These are phyloP conservation scores for Tetragonisca angustula DNA, from an alignment of 2,888 invertebrate genomes.

Conservation along the genomic window DNA sequence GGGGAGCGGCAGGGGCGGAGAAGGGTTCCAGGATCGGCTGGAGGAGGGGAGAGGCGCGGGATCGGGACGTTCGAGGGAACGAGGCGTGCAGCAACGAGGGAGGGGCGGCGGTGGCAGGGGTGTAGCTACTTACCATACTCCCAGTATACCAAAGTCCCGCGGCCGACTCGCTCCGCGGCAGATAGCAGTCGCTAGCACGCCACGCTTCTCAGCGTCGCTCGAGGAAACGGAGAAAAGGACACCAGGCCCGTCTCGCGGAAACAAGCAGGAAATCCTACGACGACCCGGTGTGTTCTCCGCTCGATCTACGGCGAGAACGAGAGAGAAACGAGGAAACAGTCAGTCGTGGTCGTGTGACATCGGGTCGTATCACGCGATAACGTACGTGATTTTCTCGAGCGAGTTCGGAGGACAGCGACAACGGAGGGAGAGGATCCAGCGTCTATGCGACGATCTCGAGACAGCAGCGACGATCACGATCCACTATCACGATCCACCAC, in stretches of 20 bases:
- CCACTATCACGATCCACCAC: too few relatives aligned
- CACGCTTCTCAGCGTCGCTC: conserved; percentile 72
- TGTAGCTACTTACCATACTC: conserved; percentile 83
- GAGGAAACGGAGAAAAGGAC: conserved; percentile 37
- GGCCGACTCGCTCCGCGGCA: conserved; percentile 78
- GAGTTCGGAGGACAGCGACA: not conserved
- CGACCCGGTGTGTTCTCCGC: not conserved
- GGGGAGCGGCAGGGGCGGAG: conserved; percentile 35
- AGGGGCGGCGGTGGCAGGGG: conserved; percentile 78
- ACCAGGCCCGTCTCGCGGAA: conserved; percentile 31
- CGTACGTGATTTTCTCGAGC: conserved; percentile 22
- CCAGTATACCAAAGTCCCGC: conserved; percentile 81
- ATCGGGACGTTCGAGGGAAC: conserved; percentile 63
- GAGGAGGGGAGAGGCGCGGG: conserved; percentile 65
- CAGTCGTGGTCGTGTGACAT: too few relatives aligned
- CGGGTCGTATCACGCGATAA: too few relatives aligned
- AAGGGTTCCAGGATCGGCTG: conserved; percentile 62
- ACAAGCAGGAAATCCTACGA: conserved; percentile 40
- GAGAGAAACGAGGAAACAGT: too few relatives aligned
- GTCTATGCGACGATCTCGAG: not conserved
- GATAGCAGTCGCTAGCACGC: conserved; percentile 81
- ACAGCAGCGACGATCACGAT: conserved; percentile 41
- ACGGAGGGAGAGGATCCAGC: not conserved
- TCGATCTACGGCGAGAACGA: too few relatives aligned
- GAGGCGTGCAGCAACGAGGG: conserved; percentile 64